These are phyloP conservation scores for Chondrosia reniformis DNA, from an alignment of 37 sponge, comb jelly and placozoan species.

Conservation along the genomic window DNA sequence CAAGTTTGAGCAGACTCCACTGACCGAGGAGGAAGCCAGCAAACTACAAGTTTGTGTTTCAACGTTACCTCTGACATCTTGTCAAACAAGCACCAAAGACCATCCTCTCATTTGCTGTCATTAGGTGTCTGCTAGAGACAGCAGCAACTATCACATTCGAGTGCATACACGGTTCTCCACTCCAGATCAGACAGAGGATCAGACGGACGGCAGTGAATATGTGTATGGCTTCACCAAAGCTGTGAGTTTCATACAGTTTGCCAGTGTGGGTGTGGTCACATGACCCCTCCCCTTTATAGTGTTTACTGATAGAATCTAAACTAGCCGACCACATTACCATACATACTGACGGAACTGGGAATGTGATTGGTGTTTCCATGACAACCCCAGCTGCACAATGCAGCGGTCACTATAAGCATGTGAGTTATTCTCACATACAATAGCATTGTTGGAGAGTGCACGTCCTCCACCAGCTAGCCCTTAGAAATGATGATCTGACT, in stretches of 20 bases:
- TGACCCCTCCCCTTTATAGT: background rate
- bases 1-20: background rate
- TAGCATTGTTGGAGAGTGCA: background rate
- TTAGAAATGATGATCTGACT: background rate
- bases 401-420: background rate
- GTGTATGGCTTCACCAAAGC: conserved; percentile 60
- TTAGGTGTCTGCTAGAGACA: background rate
- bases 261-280: background rate
- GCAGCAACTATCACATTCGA: conserved; percentile 6
- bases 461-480: background rate
- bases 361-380: conserved; percentile 41
- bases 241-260: conserved; percentile 19
- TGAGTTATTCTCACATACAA: background rate
- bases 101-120: too few relatives aligned
- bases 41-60: background rate
- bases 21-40: background rate
- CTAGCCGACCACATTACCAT: conserved; percentile 45
- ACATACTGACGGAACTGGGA: conserved; percentile 19
- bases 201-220: background rate
- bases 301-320: conserved; percentile 23
- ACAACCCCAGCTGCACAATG: conserved; percentile 1
- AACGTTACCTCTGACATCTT: too few relatives aligned
- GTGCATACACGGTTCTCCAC: background rate
- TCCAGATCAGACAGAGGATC: background rate
- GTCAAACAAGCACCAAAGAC: too few relatives aligned